Evolutionary conservation across 2,113 vertebrate genomes (phyloP).

Genomic region (Nasalis larvatus): DNA sequence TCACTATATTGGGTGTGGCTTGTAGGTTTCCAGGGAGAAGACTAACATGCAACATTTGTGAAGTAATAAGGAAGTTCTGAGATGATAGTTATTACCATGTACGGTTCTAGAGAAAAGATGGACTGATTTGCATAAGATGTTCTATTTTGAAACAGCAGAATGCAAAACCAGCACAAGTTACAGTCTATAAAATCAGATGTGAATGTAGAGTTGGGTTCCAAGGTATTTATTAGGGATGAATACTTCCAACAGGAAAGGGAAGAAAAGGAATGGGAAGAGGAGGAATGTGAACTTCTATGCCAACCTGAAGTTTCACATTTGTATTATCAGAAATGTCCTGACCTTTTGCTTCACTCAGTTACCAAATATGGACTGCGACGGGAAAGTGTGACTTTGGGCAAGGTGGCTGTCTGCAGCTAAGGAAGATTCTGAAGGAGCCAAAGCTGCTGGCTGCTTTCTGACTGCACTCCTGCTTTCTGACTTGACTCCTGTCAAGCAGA

Average conservation of each 20-base stretch:
- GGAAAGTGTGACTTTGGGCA: neutral
- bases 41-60: neutral
- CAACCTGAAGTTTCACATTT: neutral
- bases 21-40: neutral
- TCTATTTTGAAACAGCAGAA: neutral
- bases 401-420: neutral
- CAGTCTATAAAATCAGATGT: neutral
- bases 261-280: neutral
- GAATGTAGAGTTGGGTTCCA: neutral
- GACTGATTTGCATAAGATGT: neutral
- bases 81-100: neutral
- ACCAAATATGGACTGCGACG: fast-evolving
- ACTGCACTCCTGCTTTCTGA: no score
- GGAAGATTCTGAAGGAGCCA: neutral
- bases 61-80: neutral
- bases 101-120: neutral
- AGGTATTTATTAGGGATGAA: neutral
- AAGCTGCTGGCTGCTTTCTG: neutral
- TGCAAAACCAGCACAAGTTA: fast-evolving
- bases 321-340: neutral
- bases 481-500: no score
- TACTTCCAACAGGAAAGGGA: neutral
- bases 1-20: neutral
- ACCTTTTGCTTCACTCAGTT: neutral
- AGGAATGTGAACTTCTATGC: neutral